Conservation (phyloP, 2,888 invertebrate species). For the Strigamia maritima region DNA sequence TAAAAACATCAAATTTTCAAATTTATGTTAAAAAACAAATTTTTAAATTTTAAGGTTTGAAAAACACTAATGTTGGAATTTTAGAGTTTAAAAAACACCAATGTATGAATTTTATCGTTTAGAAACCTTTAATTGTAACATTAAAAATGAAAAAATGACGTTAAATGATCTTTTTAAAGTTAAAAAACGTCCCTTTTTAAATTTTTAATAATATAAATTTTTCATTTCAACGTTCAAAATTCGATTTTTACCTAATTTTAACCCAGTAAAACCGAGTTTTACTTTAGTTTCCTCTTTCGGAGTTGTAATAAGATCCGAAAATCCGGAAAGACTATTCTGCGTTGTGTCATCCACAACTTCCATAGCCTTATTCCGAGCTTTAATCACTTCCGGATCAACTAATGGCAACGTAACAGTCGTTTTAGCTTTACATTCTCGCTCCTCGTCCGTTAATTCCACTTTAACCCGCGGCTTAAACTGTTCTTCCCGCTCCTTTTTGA, state of each 20-base stretch:
- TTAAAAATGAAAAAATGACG: too few species aligned
- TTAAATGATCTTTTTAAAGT: too few species aligned
- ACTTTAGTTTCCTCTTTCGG: constrained; percentile 44
- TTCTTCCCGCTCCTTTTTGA: constrained; percentile 72
- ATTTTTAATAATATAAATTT: too few species aligned
- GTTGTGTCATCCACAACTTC: constrained; percentile 44
- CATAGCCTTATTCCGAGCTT: constrained; percentile 36
- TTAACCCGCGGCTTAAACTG: constrained; percentile 78
- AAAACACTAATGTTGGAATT: too few species aligned
- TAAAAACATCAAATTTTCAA: too few species aligned
- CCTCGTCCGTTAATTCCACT: constrained; percentile 56
- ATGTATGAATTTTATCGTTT: too few species aligned
- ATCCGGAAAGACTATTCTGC: constrained; percentile 44
- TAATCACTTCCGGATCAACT: constrained; percentile 38
- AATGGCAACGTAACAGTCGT: constrained; percentile 39
- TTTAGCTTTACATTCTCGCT: constrained; percentile 36
- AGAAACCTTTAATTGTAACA: too few species aligned
- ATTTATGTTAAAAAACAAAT: too few species aligned
- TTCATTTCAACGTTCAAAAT: too few species aligned
- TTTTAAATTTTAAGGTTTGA: too few species aligned
- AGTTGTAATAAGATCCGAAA: constrained; percentile 44
- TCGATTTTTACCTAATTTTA: constrained; percentile 43
- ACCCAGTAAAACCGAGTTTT: constrained; percentile 45
- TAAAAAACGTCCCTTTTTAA: too few species aligned
- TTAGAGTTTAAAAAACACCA: too few species aligned